A percentile compares a stretch with the other conserved stretches of the same genome.
phyloP scores from a whole-genome alignment of 2,797 vertebrate genomes.

The Karalla daura region DNA sequence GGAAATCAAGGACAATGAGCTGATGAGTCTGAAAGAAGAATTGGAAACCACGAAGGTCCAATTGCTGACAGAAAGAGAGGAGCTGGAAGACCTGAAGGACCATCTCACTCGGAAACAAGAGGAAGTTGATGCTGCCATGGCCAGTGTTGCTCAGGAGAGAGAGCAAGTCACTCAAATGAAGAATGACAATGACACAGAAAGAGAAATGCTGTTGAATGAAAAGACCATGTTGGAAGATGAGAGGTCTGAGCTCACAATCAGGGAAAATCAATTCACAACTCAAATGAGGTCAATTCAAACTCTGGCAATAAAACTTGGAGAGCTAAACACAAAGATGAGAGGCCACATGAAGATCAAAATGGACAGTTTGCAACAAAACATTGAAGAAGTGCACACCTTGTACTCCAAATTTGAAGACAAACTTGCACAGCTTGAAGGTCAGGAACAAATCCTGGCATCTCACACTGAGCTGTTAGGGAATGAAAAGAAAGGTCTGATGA shows the following conservation, averaged over 20 bases:
- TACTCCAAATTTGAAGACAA: neutral
- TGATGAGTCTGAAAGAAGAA: neutral
- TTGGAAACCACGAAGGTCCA: neutral
- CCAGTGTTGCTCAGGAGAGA: neutral
- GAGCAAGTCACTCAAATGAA: neutral
- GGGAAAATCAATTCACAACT: neutral
- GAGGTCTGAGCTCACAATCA: neutral
- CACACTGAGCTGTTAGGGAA: too few species aligned
- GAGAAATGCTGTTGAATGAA: neutral
- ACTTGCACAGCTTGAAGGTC: neutral
- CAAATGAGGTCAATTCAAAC: neutral
- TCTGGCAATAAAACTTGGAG: neutral
- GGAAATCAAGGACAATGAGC: neutral
- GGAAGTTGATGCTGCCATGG: neutral
- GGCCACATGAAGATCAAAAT: neutral
- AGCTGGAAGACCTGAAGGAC: neutral
- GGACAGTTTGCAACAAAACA: neutral
- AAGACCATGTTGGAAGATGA: neutral
- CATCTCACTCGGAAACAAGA: neutral
- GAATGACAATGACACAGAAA: neutral
- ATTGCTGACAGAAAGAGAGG: neutral
- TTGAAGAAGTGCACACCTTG: neutral
- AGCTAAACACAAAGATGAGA: neutral
- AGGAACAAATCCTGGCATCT: too few species aligned
- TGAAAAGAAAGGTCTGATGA: too few species aligned